Percentiles rank a stretch among this genome's conserved stretches.
Evolutionary conservation across 2,113 vertebrate species (phyloP).

Genomic region (Mohoua ochrocephala): DNA sequence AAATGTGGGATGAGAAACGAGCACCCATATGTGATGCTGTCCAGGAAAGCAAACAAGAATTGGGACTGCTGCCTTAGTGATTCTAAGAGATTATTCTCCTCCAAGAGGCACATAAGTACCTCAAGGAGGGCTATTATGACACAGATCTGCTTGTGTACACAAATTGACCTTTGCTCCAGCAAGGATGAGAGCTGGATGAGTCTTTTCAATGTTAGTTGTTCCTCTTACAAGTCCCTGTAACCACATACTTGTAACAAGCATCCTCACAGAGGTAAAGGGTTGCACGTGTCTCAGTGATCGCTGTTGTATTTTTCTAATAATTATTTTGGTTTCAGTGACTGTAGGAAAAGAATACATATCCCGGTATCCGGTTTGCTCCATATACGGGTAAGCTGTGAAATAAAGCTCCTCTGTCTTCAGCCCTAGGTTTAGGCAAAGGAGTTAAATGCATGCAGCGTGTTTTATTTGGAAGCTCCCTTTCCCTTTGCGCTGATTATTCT

Average conservation of each 20-base stretch:
- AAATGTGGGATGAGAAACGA: not conserved
- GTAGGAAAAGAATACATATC: not conserved
- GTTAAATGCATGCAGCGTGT: accelerated
- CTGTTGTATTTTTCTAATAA: not conserved
- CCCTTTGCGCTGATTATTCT: not conserved
- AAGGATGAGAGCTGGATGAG: not conserved
- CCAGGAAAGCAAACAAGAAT: not conserved
- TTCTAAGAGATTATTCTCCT: not conserved
- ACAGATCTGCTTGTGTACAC: not conserved
- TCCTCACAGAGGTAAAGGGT: not conserved
- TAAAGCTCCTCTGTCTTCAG: not conserved
- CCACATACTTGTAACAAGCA: not conserved
- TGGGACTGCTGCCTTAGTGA: not conserved
- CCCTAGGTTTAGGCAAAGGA: not conserved
- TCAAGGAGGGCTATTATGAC: not conserved
- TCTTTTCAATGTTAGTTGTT: not conserved
- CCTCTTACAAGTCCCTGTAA: accelerated
- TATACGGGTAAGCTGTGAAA: not conserved
- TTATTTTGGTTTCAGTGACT: not conserved
- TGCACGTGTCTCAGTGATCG: accelerated
- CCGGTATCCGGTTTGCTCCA: not conserved
- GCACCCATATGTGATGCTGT: accelerated
- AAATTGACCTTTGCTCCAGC: not conserved
- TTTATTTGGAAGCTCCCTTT: not conserved
- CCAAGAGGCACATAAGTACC: not conserved